Base-by-base conservation (phyloP, 1,140 invertebrate genomes). In the Palaemon carinicauda region DNA sequence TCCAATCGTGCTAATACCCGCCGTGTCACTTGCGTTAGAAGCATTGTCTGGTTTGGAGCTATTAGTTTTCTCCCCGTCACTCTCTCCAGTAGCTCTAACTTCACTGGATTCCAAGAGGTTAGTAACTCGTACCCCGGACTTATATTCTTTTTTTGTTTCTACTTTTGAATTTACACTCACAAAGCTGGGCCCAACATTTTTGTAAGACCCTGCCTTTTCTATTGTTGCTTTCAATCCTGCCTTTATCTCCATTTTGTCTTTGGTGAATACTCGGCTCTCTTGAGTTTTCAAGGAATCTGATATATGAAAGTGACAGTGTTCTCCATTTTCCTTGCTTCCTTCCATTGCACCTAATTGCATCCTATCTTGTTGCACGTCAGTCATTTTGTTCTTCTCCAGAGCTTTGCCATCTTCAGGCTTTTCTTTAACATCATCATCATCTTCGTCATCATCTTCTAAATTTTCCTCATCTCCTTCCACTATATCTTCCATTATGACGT, bases 391-490 rank as follows among this genome's bases (percentile, higher is more conserved):
- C 41, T 60, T 71, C 50, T 54, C 75, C 27, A 60, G 27, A 21
- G 41, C 41, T 19, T 71, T 77, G n/a, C 80, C 84, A 29, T 87
- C 84, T 3, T 87, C 84, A 24, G 53, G 75, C 21, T 83, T 75
- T 31, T 79, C 74, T 3, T 75, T 52, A 9, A 65, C 74, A 17
- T 77, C 82, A 24, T 77, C 80, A 1, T 79, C 87, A 19, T 88
- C 87, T 0, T 88, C 87, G 24, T 88, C 87, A 17, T 88, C 87
- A 2, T 88, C 80, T 17, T 83, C 81, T 27, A 83, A 80, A 14
- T 88, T 80, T 10, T 88, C 87, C 27, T 83, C 87, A 33, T 88
- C 87, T 10, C 80, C 77, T 19, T 80, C 87, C 21, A 33, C 75
- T 12, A 78, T 33, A 33, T 88, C 87, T 31, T 83, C 82, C n/a